Evolutionary conservation across 1,140 invertebrate species (phyloP).

Genomic region (Eueides isabella): DNA sequence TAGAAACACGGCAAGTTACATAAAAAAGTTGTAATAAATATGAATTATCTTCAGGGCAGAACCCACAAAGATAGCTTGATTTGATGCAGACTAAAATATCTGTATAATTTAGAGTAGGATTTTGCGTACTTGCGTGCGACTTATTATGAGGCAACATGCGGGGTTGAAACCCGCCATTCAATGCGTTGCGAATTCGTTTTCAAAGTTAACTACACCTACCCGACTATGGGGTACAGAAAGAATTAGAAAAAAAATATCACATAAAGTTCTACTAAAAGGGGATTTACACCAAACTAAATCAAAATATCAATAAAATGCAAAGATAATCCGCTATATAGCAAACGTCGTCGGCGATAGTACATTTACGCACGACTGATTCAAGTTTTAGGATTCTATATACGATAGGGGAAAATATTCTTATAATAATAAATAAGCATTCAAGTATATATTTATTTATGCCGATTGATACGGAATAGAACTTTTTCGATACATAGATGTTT

Average conservation of each 20-base stretch:
- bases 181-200: no score
- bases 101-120: no score
- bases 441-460: not conserved
- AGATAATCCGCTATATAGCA: constrained; percentile 23
- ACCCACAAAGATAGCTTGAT: no score
- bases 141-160: no score
- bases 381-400: not conserved
- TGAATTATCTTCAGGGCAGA: no score
- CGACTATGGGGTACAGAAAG: not conserved
- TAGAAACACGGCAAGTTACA: no score
- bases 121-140: no score
- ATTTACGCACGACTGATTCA: constrained; percentile 30
- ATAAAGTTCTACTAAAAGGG: not conserved
- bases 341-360: constrained; percentile 27
- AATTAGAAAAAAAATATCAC: not conserved
- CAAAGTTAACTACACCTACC: not conserved
- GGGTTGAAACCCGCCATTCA: not conserved
- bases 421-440: no score
- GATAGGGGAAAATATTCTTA: constrained; percentile 6
- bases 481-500: not conserved
- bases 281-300: not conserved
- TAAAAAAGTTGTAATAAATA: no score
- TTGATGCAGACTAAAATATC: no score
- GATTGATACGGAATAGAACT: not conserved
- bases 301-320: constrained; percentile 18